These are phyloP conservation scores for Callorhinus ursinus DNA, from an alignment of 2,113 vertebrate species.

Conservation along the genomic window DNA sequence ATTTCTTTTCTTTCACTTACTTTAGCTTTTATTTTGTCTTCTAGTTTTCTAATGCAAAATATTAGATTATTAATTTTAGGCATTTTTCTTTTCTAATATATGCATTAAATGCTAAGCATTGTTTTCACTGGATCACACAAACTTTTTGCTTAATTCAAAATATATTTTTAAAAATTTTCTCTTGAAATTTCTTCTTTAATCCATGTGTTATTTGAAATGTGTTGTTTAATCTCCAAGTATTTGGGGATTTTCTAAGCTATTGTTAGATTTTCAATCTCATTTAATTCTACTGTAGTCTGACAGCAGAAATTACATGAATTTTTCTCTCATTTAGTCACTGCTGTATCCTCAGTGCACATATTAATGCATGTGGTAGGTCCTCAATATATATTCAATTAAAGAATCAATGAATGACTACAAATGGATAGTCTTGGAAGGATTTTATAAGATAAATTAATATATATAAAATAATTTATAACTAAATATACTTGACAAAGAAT, in stretches of 20 bases:
- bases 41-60: not conserved
- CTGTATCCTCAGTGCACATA: not conserved
- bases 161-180: not conserved
- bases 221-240: not conserved
- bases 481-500: not conserved
- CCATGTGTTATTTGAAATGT: not conserved
- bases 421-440: not conserved
- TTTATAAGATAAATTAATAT: not conserved
- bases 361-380: not conserved
- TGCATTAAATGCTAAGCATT: not conserved
- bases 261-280: too few relatives aligned
- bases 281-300: too few relatives aligned
- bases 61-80: not conserved
- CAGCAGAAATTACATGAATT: not conserved
- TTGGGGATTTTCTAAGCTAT: too few relatives aligned
- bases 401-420: not conserved
- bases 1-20: not conserved
- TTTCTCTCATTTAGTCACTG: not conserved
- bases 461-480: constrained; percentile 1
- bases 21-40: not conserved
- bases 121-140: not conserved
- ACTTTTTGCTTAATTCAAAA: not conserved
- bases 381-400: constrained; percentile 13
- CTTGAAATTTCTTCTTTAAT: not conserved
- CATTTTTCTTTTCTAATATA: not conserved